Base-by-base conservation (phyloP, 1,140 invertebrate genomes). In the Dendrolimus punctatus region DNA sequence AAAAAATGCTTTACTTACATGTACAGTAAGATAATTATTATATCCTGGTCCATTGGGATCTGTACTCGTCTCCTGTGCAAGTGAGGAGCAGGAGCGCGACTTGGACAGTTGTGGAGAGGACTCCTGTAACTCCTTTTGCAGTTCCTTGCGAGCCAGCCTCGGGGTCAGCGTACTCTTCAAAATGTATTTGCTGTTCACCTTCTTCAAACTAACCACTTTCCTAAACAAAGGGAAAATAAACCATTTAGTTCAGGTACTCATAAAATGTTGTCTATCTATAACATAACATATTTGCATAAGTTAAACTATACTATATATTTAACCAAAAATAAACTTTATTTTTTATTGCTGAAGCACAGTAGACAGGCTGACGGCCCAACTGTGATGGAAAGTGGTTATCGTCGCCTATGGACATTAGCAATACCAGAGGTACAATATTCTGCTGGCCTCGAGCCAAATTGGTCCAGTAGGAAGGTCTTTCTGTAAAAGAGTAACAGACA, bases 161-260 rank as follows among this genome's bases (percentile, higher is more conserved):
- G 94, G 94, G 0, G 94, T 95, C 43, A 95, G 67, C 0, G 94
- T 95, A 38, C 93, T 95, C 81, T 94, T 94, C 5, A 95, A 73
- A 44, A 95, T 95, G 62, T 95, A 93, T 65, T 94, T 94, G 67
- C 93, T 95, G 70, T 92, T 95, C 0, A 95, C 90, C 73, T 95
- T 95, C 71, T 95, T 95, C 54, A 96, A 64, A 47, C 92, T 94
- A 1, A 96, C 93, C 67, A 91, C 93, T 84, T 94, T 94, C 76
- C 93, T 94, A 66, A 4, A 85, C 87, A 45, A 53, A 5, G 51
- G 53, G 49, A 48, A 56, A 8, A 44, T 38, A 3, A 6, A 49
- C 50, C 40, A 38, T 23, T 10, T 7, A 23, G 7, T 23, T 38
- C 39, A 38, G 46, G 8, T 48, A 36, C 8, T n/a, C n/a, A n/a